Evolutionary conservation across 2,113 vertebrate species (phyloP).

Genomic region (Eulemur macaco): DNA sequence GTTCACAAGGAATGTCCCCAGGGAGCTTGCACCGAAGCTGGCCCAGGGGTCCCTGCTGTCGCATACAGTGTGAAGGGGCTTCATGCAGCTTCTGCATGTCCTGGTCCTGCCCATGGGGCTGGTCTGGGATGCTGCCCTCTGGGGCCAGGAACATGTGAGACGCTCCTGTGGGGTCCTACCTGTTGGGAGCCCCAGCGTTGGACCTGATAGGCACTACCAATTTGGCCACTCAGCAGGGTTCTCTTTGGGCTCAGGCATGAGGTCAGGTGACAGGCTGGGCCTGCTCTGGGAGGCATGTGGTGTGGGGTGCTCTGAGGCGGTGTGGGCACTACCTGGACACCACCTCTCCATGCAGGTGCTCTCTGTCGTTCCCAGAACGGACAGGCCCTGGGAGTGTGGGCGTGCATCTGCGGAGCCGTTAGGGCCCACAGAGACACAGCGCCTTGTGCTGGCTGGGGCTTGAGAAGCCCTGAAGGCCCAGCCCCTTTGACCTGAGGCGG

Average conservation of each 20-base stretch:
- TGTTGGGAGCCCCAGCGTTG: background rate
- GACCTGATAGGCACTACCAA: too few relatives aligned
- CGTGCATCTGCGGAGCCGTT: background rate
- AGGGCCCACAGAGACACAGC: background rate
- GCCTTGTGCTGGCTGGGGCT: background rate
- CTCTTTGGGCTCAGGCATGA: background rate
- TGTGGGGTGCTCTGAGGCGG: too few relatives aligned
- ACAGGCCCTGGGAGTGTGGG: background rate
- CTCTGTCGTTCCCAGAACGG: background rate
- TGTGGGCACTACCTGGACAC: background rate
- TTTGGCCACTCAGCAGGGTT: background rate
- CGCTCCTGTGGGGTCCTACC: too few relatives aligned
- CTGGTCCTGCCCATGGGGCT: background rate
- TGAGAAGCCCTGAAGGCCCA: background rate
- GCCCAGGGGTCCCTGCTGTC: background rate
- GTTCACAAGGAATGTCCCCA: background rate
- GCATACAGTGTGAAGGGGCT: background rate
- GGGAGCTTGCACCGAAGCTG: background rate
- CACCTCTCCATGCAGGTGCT: background rate
- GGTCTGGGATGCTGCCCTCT: background rate
- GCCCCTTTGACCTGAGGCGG: background rate
- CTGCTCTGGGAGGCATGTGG: background rate
- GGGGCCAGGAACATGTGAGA: background rate
- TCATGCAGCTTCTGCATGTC: background rate
- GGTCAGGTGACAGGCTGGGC: too few relatives aligned